phyloP scores from a whole-genome alignment of 2,113 vertebrate genomes.

The Tychaedon coryphoeus region DNA sequence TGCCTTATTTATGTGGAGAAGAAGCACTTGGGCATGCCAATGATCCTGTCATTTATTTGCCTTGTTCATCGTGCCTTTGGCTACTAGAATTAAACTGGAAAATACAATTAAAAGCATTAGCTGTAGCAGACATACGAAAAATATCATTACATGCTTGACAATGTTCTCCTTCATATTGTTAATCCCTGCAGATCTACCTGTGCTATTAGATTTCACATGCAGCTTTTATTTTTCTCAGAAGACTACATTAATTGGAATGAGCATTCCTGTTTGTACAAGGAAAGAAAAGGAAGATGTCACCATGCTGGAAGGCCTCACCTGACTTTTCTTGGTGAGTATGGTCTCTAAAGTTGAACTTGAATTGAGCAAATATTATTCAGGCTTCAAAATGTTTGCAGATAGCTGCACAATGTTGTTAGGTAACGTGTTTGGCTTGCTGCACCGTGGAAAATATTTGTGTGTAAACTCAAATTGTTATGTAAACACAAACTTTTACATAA shows the following conservation, averaged over 20 bases:
- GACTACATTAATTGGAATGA: background rate
- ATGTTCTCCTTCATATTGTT: conserved; percentile 31
- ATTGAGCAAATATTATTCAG: background rate
- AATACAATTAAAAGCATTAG: conserved; percentile 60
- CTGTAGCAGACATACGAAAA: conserved; percentile 33
- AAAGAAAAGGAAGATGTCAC: background rate
- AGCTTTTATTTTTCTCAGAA: conserved; percentile 10
- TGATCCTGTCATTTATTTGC: conserved; percentile 38
- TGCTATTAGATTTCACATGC: conserved; percentile 44
- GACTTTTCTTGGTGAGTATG: background rate
- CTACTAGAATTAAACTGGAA: conserved; percentile 59
- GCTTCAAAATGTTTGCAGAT: background rate
- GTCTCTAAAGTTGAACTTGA: background rate
- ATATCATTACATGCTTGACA: conserved; percentile 53
- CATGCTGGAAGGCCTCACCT: background rate
- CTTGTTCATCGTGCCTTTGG: conserved; percentile 54
- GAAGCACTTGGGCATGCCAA: conserved; percentile 19
- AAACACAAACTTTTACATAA: background rate
- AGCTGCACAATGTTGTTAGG: background rate
- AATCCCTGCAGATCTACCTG: conserved; percentile 29
- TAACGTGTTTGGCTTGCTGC: background rate
- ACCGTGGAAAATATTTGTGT: background rate
- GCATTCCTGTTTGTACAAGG: background rate
- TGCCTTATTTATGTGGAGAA: conserved; percentile 41
- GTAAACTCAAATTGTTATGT: background rate